These are phyloP conservation scores for Riparia riparia DNA, from an alignment of 2,113 vertebrate genomes.

Conservation along the genomic window DNA sequence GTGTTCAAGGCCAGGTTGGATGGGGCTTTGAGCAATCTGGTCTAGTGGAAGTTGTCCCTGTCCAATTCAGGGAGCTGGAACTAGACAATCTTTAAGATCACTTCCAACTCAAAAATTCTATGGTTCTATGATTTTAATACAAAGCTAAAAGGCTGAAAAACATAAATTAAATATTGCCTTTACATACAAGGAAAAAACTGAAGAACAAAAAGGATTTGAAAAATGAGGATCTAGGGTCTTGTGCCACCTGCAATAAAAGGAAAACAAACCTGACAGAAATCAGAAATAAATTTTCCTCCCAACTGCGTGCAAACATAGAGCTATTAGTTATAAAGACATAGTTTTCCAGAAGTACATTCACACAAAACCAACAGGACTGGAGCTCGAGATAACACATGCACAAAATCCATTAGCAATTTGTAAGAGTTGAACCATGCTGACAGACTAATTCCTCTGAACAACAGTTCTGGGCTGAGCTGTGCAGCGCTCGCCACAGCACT, in stretches of 20 bases:
- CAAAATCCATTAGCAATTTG: constrained; percentile 19
- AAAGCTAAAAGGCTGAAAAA: neutral
- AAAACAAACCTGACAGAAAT: neutral
- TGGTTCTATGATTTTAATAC: neutral
- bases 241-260: neutral
- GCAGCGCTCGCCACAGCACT: neutral
- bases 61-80: neutral
- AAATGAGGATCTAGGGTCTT: neutral
- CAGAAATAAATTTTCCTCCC: neutral
- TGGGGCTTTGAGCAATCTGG: neutral
- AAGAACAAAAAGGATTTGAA: neutral
- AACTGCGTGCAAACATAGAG: rapidly evolving
- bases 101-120: neutral
- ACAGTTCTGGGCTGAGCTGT: neutral
- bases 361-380: neutral
- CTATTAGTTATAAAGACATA: neutral
- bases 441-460: neutral
- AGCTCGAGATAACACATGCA: constrained; percentile 10
- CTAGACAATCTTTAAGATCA: neutral
- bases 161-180: neutral
- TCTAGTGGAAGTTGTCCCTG: neutral
- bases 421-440: neutral
- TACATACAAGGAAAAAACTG: neutral
- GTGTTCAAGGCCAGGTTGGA: neutral
- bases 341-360: neutral